Conservation (phyloP, 2,113 vertebrate genomes). For the Azemiops feae region DNA sequence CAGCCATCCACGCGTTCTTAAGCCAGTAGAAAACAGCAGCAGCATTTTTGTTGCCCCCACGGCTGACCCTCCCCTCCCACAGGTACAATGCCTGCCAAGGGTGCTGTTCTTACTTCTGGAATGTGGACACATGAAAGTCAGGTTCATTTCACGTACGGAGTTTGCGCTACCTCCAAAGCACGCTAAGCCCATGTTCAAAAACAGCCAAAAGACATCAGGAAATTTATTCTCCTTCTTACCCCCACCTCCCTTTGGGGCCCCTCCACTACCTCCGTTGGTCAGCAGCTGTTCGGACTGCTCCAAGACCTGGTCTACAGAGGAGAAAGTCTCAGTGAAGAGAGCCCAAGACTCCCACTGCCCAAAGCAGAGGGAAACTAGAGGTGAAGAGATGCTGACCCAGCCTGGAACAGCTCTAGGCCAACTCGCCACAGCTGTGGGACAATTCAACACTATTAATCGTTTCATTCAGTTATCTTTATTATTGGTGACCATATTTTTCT, state of each 20-base stretch:
- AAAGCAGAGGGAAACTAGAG: background rate
- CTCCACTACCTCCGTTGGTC: accelerated
- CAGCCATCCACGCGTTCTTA: too few species aligned
- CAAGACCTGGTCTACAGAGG: background rate
- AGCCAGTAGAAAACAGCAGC: too few species aligned
- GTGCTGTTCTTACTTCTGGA: too few species aligned
- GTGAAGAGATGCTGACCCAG: background rate
- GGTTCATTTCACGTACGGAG: background rate
- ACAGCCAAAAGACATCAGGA: background rate
- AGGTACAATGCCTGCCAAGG: too few species aligned
- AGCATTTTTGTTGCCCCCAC: too few species aligned
- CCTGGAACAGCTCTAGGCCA: background rate
- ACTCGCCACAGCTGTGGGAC: background rate
- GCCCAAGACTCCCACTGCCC: background rate
- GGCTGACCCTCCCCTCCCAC: too few species aligned
- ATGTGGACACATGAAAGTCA: background rate
- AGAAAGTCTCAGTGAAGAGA: background rate
- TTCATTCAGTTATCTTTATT: background rate
- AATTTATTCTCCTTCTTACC: background rate
- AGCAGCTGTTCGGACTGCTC: background rate
- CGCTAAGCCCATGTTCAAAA: background rate
- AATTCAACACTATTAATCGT: background rate
- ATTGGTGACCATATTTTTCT: background rate
- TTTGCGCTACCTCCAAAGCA: background rate
- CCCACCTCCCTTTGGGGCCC: background rate